Conservation (phyloP, 1,140 invertebrate species). For the Sipha flava region DNA sequence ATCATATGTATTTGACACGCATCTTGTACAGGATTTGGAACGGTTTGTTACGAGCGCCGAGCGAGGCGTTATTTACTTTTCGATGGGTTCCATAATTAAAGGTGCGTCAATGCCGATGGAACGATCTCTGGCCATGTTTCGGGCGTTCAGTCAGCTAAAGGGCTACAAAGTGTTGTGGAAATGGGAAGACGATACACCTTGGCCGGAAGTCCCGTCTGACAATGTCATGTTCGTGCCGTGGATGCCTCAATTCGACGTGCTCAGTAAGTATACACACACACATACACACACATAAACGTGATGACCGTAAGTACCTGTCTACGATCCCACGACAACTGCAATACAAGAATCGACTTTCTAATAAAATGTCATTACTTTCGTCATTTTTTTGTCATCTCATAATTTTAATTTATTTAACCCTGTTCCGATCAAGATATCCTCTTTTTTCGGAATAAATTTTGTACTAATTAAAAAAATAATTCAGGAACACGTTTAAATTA, state of each 20-base stretch:
- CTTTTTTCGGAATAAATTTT: too few relatives aligned
- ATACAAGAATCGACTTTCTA: too few relatives aligned
- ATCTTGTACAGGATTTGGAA: constrained; percentile 24
- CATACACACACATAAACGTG: too few relatives aligned
- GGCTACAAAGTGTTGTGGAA: constrained; percentile 49
- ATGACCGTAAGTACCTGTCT: too few relatives aligned
- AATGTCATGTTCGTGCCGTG: constrained; percentile 54
- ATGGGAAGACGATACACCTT: constrained; percentile 47
- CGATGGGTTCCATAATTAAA: constrained; percentile 42
- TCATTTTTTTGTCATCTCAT: too few relatives aligned
- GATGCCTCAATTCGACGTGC: constrained; percentile 55
- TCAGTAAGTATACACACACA: constrained; percentile 47
- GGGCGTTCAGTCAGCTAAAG: constrained; percentile 43
- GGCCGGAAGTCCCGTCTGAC: constrained; percentile 42
- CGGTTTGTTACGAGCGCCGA: neutral
- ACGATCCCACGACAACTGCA: too few relatives aligned
- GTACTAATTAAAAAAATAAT: too few relatives aligned
- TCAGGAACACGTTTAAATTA: too few relatives aligned
- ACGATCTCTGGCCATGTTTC: constrained; percentile 37
- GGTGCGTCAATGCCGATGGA: constrained; percentile 38
- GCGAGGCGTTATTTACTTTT: constrained; percentile 44
- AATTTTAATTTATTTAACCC: too few relatives aligned
- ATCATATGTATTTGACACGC: too few relatives aligned
- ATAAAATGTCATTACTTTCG: too few relatives aligned
- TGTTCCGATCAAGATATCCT: too few relatives aligned